Evolutionary conservation across 2,113 vertebrate genomes (phyloP).

Genomic region (Gadus chalcogrammus): DNA sequence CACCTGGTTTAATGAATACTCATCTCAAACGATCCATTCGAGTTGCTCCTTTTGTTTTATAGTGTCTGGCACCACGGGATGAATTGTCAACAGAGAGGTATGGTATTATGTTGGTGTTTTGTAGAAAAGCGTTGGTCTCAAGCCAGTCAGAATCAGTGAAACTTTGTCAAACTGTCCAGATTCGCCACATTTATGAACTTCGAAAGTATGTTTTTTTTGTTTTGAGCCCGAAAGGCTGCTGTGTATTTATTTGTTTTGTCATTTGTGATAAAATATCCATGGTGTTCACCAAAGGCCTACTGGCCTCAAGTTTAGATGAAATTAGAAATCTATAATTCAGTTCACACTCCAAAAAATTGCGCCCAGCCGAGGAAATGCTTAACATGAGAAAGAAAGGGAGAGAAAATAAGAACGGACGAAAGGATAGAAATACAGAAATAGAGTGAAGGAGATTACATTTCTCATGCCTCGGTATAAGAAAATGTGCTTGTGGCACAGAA

Average conservation of each 20-base stretch:
- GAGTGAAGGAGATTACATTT: constrained; percentile 39
- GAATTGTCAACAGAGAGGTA: too few species aligned
- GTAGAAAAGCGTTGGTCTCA: too few species aligned
- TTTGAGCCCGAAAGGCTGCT: constrained; percentile 45
- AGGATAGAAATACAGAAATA: constrained; percentile 17
- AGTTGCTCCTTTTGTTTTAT: neutral
- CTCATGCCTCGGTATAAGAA: constrained; percentile 39
- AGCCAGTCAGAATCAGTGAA: constrained; percentile 11
- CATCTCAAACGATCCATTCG: neutral
- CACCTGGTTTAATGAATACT: constrained; percentile 40
- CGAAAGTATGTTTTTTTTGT: constrained; percentile 38
- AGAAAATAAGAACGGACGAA: constrained; percentile 6
- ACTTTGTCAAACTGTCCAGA: constrained; percentile 56
- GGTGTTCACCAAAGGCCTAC: constrained; percentile 68
- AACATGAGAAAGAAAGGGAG: constrained; percentile 32
- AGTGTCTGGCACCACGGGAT: neutral
- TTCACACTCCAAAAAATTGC: constrained; percentile 68
- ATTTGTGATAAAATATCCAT: constrained; percentile 76
- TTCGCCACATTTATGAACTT: constrained; percentile 55
- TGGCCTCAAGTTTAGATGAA: constrained; percentile 73
- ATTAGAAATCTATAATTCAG: constrained; percentile 83
- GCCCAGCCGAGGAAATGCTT: constrained; percentile 63
- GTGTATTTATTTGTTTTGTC: constrained; percentile 74
- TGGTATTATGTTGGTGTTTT: too few species aligned
- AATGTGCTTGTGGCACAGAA: constrained; percentile 46